Percentiles rank a stretch among this genome's conserved stretches.
phyloP scores from a whole-genome alignment of 92 coral and sea anemone species.

The Epizoanthus scotinus region DNA sequence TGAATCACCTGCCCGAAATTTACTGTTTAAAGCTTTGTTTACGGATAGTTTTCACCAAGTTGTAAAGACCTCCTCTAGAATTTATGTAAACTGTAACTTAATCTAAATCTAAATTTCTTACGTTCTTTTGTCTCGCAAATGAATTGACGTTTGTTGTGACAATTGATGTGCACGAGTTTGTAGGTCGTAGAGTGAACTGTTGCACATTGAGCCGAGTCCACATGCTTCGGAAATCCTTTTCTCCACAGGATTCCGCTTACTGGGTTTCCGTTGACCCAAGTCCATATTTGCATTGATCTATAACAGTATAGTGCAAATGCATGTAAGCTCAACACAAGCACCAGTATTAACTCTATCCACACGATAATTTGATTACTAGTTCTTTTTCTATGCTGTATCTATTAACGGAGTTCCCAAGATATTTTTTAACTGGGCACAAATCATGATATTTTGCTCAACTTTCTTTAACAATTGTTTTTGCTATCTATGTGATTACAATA shows the following conservation, averaged over 20 bases:
- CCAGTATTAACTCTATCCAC: background rate
- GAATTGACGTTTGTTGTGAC: background rate
- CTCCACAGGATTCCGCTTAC: background rate
- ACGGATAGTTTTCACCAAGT: no score
- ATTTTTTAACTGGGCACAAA: no score
- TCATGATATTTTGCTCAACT: no score
- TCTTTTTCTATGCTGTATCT: no score
- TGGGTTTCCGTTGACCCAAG: background rate
- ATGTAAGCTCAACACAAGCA: background rate
- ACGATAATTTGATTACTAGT: no score
- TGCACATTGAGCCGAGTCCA: background rate
- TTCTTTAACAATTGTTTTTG: no score
- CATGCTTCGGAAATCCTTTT: background rate
- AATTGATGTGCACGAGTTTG: background rate
- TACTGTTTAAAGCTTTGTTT: no score
- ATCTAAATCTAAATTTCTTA: background rate
- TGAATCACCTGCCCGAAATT: no score
- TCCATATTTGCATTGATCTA: background rate
- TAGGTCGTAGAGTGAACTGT: background rate
- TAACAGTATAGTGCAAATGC: background rate
- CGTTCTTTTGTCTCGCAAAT: slow-evolving; percentile 10
- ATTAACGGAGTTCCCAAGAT: no score
- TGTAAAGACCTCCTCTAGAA: no score
- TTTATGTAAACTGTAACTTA: no score
- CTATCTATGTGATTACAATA: no score